Base-by-base conservation (phyloP, 2,113 vertebrate genomes). In the Trichomycterus rosablanca region DNA sequence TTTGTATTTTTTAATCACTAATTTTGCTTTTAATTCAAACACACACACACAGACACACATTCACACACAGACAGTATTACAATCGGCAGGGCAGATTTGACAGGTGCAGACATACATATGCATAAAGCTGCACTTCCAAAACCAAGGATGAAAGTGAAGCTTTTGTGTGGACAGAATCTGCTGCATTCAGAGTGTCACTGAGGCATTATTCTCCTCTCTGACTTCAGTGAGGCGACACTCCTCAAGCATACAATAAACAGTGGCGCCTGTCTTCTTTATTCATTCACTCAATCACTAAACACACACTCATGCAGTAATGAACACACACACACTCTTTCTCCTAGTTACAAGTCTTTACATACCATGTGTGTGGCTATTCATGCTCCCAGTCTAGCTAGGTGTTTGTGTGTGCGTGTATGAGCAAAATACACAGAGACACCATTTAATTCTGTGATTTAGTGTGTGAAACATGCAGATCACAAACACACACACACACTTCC, bases 221-320 rank as follows among this genome's bases (percentile, higher is more conserved):
- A 34, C 46, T 67, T 39, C 67, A 48, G 18, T 42, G 52, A 15
- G 14, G 53, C 52, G 52, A 20, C 53, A 65, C 63, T 76, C 63
- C 59, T 61, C 71, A 73, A 71, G 67, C 66, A 70, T 49, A 76
- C 74, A 73, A 71, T 71, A 64, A 57, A 67, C 57, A 65, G 51
- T 76, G 68, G 65, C 56, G 53, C 63, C 69, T 61, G 60, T 73
- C 66, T 74, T 84, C 76, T 65, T 77, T 59, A 24, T 78, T 76
- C 70, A 59, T 59, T 58, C 51, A 39, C 70, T 22, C 20, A n/a
- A 58, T 20, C 3, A 3, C 26, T 30, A 59, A 61, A 79, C 73
- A 80, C 80, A 82, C 22, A n/a, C 35, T 64, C 8, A 9, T 43
- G 24, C 48, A 42, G 23, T 59, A 24, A 23, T 39, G 49, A 18